phyloP scores from a whole-genome alignment of 2,113 vertebrate species.

The Apaloderma vittatum region DNA sequence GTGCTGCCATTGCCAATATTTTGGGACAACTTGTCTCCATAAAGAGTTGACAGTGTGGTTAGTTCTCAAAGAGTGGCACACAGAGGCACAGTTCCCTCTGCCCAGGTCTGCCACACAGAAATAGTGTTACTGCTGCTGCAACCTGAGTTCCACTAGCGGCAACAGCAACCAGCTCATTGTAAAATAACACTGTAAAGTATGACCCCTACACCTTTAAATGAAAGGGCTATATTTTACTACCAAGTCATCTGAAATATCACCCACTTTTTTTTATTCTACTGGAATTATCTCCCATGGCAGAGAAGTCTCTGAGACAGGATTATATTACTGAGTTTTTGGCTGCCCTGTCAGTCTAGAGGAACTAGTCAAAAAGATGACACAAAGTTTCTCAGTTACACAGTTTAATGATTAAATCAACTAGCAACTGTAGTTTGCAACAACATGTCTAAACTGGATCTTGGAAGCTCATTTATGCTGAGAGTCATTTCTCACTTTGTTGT shows the following conservation, averaged over 20 bases:
- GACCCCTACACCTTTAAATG: neutral
- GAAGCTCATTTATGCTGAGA: neutral
- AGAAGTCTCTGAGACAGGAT: neutral
- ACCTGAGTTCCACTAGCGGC: neutral
- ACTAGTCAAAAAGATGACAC: neutral
- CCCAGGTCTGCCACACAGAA: rapidly evolving
- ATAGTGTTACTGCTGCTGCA: neutral
- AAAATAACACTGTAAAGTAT: neutral
- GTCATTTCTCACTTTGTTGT: neutral
- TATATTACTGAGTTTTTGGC: neutral
- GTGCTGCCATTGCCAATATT: neutral
- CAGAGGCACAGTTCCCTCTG: neutral
- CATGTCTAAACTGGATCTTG: neutral
- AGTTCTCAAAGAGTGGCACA: neutral
- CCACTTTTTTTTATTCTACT: neutral
- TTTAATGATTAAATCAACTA: neutral
- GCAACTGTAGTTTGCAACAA: neutral
- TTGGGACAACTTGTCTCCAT: neutral
- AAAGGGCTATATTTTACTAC: neutral
- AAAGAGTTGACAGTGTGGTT: rapidly evolving
- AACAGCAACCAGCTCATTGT: neutral
- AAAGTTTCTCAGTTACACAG: neutral
- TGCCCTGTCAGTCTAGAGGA: neutral
- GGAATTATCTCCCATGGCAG: neutral
- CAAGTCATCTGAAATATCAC: neutral